A percentile compares a stretch with the other conserved stretches of the same genome.
These are phyloP conservation scores for Erannis defoliaria DNA, from an alignment of 2,888 invertebrate genomes.

Conservation along the genomic window DNA sequence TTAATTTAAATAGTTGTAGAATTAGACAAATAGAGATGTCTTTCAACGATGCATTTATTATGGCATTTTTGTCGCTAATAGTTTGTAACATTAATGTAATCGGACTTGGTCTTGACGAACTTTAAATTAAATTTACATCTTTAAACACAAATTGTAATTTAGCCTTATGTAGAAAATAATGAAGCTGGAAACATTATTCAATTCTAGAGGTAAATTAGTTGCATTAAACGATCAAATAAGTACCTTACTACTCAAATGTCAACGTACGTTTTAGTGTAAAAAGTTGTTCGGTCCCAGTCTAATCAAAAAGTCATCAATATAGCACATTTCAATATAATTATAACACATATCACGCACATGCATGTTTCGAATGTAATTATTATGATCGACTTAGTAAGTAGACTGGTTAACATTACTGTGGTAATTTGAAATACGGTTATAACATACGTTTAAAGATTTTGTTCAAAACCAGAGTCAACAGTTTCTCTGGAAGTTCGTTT, in stretches of 20 bases:
- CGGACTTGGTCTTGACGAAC: constrained; percentile 14
- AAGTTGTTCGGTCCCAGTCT: constrained; percentile 25
- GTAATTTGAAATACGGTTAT: constrained; percentile 31
- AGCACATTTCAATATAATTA: constrained; percentile 45
- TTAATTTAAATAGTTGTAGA: neutral
- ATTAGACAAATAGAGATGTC: constrained; percentile 1
- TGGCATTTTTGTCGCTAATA: constrained; percentile 18
- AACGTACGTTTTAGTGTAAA: neutral
- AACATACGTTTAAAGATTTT: neutral
- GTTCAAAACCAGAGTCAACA: neutral
- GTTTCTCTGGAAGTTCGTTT: too few relatives aligned
- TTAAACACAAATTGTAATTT: too few relatives aligned
- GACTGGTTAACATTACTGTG: constrained; percentile 11
- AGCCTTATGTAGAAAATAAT: too few relatives aligned
- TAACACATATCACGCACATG: constrained; percentile 72
- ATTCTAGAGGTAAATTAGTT: too few relatives aligned
- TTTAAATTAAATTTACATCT: too few relatives aligned
- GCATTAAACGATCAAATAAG: neutral
- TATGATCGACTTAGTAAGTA: constrained; percentile 45
- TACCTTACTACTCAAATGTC: neutral
- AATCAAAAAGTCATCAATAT: constrained; percentile 20
- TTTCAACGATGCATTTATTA: constrained; percentile 28
- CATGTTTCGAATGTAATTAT: constrained; percentile 55
- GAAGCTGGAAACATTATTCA: neutral
- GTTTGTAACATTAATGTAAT: constrained; percentile 7